Percentiles rank a stretch among this genome's conserved stretches.
phyloP scores from a whole-genome alignment of 2,797 vertebrate species.

The Schizopygopsis malacanthus region DNA sequence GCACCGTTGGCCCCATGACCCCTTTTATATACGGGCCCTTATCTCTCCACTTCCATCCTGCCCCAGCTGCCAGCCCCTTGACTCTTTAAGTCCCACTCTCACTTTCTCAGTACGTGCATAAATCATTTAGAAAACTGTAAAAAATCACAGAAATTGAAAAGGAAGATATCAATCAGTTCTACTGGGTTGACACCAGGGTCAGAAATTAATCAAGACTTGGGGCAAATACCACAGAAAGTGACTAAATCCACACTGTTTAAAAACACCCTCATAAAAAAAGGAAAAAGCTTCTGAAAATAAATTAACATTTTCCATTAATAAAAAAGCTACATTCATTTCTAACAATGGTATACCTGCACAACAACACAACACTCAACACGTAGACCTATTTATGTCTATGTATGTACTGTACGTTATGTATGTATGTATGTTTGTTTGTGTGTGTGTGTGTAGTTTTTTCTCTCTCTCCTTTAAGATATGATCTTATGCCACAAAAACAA shows the following conservation, averaged over 20 bases:
- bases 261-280: neutral
- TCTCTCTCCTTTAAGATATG: too few relatives aligned
- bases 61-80: conserved; percentile 54
- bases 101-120: conserved; percentile 22
- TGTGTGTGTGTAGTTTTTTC: neutral
- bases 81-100: conserved; percentile 54
- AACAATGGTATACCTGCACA: neutral
- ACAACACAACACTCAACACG: neutral
- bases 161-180: conserved; percentile 3
- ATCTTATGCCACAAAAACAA: neutral
- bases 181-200: neutral
- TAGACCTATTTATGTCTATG: neutral
- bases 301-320: neutral
- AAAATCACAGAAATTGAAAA: neutral
- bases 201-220: neutral
- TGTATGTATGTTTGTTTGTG: neutral
- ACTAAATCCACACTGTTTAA: neutral
- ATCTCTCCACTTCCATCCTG: conserved; percentile 68
- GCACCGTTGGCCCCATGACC: conserved; percentile 73
- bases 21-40: conserved; percentile 72
- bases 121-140: conserved; percentile 24
- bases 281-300: neutral
- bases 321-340: neutral
- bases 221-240: neutral
- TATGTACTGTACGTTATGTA: neutral